Conservation (phyloP, 2,888 invertebrate genomes). For the Nowickia ferox region DNA sequence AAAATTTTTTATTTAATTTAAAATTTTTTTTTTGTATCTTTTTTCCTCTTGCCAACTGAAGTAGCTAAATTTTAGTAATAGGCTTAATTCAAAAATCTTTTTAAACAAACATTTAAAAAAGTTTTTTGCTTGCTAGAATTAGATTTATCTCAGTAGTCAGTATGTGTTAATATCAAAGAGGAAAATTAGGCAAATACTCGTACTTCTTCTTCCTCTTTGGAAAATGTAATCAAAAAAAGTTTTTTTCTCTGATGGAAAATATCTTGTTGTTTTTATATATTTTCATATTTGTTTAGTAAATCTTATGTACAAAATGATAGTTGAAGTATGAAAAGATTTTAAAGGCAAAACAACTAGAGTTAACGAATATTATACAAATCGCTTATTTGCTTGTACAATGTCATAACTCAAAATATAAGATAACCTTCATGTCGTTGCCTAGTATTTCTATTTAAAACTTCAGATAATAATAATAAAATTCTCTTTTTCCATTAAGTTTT, state of each 20-base stretch:
- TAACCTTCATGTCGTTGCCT: too few relatives aligned
- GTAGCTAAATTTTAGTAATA: not conserved
- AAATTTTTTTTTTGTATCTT: not conserved
- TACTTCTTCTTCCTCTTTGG: not conserved
- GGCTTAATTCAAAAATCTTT: slow-evolving; percentile 3
- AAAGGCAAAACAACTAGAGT: not conserved
- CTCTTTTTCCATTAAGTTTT: too few relatives aligned
- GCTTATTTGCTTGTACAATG: too few relatives aligned
- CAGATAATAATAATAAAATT: too few relatives aligned
- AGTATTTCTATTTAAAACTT: too few relatives aligned
- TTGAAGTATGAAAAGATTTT: slow-evolving; percentile 4
- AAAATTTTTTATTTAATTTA: not conserved
- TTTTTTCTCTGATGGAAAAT: slow-evolving; percentile 11
- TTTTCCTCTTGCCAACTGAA: not conserved
- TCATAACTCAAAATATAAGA: too few relatives aligned
- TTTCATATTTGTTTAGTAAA: not conserved
- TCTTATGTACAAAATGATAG: not conserved
- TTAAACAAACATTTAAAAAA: slow-evolving; percentile 36
- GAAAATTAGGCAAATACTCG: slow-evolving; percentile 2
- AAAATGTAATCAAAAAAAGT: not conserved
- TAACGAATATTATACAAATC: too few relatives aligned
- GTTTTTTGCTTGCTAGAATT: slow-evolving; percentile 15
- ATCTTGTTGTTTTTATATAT: slow-evolving; percentile 1
- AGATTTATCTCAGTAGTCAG: not conserved
- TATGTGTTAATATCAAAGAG: not conserved